Evolutionary conservation across 2,888 invertebrate species (phyloP).

Genomic region (Tetragonisca angustula): DNA sequence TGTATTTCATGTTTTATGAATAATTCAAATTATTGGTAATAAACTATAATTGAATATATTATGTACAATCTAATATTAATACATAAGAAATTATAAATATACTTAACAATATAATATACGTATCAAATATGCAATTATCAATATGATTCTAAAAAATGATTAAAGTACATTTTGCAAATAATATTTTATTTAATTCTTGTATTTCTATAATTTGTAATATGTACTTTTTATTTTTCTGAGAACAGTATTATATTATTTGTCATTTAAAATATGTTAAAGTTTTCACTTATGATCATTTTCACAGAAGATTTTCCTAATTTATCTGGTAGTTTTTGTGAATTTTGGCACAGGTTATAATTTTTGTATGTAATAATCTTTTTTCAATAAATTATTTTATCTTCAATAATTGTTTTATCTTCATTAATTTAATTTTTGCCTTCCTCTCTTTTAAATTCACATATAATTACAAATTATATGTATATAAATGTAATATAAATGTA

Average conservation of each 20-base stretch:
- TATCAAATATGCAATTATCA: not conserved
- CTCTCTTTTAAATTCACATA: constrained; percentile 25
- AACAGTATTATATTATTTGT: constrained; percentile 6
- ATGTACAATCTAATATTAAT: constrained; percentile 13
- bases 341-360: constrained; percentile 50
- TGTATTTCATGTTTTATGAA: constrained; percentile 20
- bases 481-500: constrained; percentile 51
- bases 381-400: constrained; percentile 10
- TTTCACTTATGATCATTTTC: constrained; percentile 21
- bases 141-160: constrained; percentile 36
- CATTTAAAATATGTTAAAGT: constrained; percentile 27
- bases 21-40: constrained; percentile 25
- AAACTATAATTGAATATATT: constrained; percentile 43
- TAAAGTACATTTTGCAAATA: constrained; percentile 13
- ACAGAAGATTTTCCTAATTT: constrained; percentile 9
- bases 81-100: constrained; percentile 12
- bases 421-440: not conserved
- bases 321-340: constrained; percentile 12
- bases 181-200: constrained; percentile 18
- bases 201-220: constrained; percentile 14
- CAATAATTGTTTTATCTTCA: constrained; percentile 5
- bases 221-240: constrained; percentile 9
- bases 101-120: constrained; percentile 9
- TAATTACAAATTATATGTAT: constrained; percentile 56
- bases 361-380: constrained; percentile 26